Evolutionary conservation across 2,797 vertebrate species (phyloP).

Genomic region (Fratercula arctica): DNA sequence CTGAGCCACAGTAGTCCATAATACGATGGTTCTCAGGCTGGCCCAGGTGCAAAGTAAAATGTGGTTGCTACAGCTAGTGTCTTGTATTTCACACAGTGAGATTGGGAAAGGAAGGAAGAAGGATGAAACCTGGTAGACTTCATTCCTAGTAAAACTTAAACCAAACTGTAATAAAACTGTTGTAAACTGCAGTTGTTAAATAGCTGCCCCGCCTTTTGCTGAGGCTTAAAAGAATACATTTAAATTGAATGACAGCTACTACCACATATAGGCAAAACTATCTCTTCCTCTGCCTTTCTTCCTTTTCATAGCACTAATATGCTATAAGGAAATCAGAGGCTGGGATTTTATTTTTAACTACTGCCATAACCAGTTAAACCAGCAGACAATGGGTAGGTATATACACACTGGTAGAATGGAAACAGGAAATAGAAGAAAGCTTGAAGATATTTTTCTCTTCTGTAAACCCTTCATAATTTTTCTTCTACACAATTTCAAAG

Average conservation of each 20-base stretch:
- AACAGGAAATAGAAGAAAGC: neutral
- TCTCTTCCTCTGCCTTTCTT: neutral
- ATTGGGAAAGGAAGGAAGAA: neutral
- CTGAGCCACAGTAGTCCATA: neutral
- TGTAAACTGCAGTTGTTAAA: neutral
- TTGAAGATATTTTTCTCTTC: neutral
- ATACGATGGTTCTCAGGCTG: neutral
- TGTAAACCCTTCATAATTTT: neutral
- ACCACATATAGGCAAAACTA: neutral
- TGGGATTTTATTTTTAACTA: neutral
- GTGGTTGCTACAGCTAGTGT: neutral
- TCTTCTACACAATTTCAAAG: neutral
- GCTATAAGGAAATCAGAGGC: neutral
- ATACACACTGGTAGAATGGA: neutral
- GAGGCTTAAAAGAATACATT: neutral
- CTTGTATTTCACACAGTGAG: neutral
- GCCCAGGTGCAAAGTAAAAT: neutral
- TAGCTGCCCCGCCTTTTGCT: neutral
- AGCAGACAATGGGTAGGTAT: neutral
- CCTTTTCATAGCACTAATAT: neutral
- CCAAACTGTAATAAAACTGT: neutral
- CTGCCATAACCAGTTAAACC: neutral
- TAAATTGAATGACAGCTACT: neutral
- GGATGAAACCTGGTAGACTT: neutral
- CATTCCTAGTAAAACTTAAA: neutral